Percentiles rank a stretch among this genome's conserved stretches.
Evolutionary conservation across 2,888 invertebrate species (phyloP).

Genomic region (Tupiocoris notatus): DNA sequence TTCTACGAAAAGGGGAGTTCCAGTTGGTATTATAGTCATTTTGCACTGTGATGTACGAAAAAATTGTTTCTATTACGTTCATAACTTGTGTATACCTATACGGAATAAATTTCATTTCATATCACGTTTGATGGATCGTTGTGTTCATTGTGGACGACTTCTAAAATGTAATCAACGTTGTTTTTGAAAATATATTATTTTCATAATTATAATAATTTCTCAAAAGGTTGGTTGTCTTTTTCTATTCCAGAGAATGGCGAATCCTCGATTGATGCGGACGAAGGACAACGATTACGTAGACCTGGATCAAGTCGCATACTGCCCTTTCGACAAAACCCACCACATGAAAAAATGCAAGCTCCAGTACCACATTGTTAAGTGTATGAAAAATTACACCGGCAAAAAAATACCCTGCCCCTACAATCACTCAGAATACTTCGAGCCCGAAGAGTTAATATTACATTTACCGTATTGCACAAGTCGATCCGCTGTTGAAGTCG

Average conservation of each 20-base stretch:
- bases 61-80: too few relatives aligned
- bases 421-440: conserved; percentile 46
- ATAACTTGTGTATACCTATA: too few relatives aligned
- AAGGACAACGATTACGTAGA: conserved; percentile 2
- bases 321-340: conserved; percentile 45
- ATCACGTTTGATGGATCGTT: too few relatives aligned
- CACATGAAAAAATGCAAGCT: conserved; percentile 37
- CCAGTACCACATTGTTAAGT: conserved; percentile 46
- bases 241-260: neutral
- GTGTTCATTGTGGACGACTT: too few relatives aligned
- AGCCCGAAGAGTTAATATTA: conserved; percentile 35
- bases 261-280: neutral
- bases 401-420: conserved; percentile 47
- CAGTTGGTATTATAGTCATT: too few relatives aligned
- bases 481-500: neutral
- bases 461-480: conserved; percentile 43
- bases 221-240: too few relatives aligned
- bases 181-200: too few relatives aligned
- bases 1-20: too few relatives aligned
- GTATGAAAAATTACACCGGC: conserved; percentile 43
- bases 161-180: too few relatives aligned
- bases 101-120: too few relatives aligned
- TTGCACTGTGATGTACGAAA: too few relatives aligned
- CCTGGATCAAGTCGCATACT: conserved; percentile 19
- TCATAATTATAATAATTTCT: too few relatives aligned